These are phyloP conservation scores for Listronotus oregonensis DNA, from an alignment of 1,140 invertebrate species.

Conservation along the genomic window DNA sequence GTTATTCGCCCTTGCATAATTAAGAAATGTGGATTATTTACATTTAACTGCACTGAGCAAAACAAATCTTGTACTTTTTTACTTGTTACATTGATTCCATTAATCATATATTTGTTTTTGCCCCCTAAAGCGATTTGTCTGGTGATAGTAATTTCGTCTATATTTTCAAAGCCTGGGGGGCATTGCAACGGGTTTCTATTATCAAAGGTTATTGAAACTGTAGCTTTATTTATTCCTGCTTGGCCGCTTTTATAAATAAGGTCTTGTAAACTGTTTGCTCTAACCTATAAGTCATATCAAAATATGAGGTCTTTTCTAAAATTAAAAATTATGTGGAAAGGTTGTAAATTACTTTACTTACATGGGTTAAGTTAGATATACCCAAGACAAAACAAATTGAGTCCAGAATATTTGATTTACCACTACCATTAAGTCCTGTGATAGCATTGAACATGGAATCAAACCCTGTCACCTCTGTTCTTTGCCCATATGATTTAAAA, in stretches of 20 bases:
- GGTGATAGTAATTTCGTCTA: constrained; percentile 91
- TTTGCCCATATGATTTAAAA: constrained; percentile 96
- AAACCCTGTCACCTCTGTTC: constrained; percentile 92
- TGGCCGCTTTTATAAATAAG: constrained; percentile 98
- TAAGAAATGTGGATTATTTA: constrained; percentile 99
- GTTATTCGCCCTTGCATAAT: constrained; percentile 99
- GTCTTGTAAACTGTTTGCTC: constrained; percentile 89
- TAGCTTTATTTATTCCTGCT: constrained; percentile 93
- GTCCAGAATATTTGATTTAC: constrained; percentile 99
- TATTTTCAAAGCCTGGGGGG: constrained; percentile 91
- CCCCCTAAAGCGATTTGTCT: constrained; percentile 82
- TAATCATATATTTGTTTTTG: constrained; percentile 95
- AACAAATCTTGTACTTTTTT: constrained; percentile 93
- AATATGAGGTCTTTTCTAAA: background rate
- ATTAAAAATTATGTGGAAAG: constrained; percentile 3
- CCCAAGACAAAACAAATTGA: constrained; percentile 97
- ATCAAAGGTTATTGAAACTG: constrained; percentile 95
- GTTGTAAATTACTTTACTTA: constrained; percentile 59
- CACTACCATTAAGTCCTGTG: constrained; percentile 96
- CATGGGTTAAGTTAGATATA: constrained; percentile 91
- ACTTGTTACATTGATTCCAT: constrained; percentile 88
- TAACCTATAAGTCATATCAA: constrained; percentile 67
- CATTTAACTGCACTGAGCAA: constrained; percentile 94
- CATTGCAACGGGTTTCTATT: constrained; percentile 83
- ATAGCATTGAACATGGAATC: constrained; percentile 98